Evolutionary conservation across 2,797 vertebrate genomes (phyloP).

Genomic region (Trematomus bernacchii): DNA sequence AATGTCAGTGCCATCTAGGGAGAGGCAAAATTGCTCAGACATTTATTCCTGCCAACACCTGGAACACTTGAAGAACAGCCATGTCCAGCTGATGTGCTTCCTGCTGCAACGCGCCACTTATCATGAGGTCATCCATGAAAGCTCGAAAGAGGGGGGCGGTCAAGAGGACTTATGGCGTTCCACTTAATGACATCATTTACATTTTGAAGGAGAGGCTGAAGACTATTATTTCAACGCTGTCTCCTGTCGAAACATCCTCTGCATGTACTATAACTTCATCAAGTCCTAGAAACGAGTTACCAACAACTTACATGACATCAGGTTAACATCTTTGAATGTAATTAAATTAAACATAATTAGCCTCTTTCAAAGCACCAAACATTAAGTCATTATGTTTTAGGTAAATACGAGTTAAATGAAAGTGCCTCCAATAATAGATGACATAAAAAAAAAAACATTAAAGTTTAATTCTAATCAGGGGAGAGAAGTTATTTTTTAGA

Average conservation of each 20-base stretch:
- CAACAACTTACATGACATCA: neutral
- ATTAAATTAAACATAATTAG: conserved; percentile 13
- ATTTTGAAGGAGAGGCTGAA: conserved; percentile 30
- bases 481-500: conserved; percentile 15
- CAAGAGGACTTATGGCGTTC: conserved; percentile 6
- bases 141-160: conserved; percentile 18
- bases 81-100: conserved; percentile 42
- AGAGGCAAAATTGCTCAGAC: conserved; percentile 44
- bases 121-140: conserved; percentile 38
- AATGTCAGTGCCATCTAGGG: conserved; percentile 25
- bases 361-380: conserved; percentile 2
- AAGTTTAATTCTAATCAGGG: conserved; percentile 20
- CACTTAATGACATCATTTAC: conserved; percentile 32
- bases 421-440: conserved; percentile 25
- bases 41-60: conserved; percentile 43
- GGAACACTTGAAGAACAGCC: conserved; percentile 50
- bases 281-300: conserved; percentile 1
- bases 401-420: conserved; percentile 17
- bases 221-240: conserved; percentile 1
- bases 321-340: neutral
- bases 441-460: neutral
- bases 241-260: conserved; percentile 15
- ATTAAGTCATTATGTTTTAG: conserved; percentile 10
- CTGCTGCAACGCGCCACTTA: conserved; percentile 12
- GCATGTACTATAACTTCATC: neutral